These are phyloP conservation scores for Pterostichus madidus DNA, from an alignment of 2,888 invertebrate genomes.

Conservation along the genomic window DNA sequence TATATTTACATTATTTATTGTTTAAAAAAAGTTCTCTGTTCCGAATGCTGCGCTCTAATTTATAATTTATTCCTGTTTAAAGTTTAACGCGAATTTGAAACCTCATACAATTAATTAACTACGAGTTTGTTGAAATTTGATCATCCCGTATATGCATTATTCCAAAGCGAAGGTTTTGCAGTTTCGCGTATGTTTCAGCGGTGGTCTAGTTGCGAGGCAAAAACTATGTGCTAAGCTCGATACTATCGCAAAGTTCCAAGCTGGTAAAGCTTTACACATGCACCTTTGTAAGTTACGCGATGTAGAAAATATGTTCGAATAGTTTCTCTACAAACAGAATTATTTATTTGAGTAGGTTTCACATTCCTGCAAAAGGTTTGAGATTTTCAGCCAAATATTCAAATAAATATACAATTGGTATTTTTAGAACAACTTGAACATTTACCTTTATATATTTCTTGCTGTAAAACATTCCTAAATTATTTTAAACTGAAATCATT, in stretches of 20 bases:
- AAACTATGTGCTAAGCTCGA: conserved; percentile 38
- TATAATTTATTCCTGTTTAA: conserved; percentile 23
- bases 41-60: not conserved
- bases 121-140: conserved; percentile 19
- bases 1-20: no score
- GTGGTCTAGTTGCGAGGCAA: not conserved
- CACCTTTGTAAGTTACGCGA: conserved; percentile 26
- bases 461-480: no score
- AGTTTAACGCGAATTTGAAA: conserved; percentile 4
- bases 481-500: no score
- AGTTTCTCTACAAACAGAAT: not conserved
- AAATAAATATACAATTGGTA: no score
- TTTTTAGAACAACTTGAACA: no score
- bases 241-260: conserved; percentile 14
- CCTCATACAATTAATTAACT: conserved; percentile 38
- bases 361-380: no score
- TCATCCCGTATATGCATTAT: conserved; percentile 27
- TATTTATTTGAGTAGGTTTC: no score
- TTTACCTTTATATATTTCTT: no score
- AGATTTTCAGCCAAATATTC: no score
- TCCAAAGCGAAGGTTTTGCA: conserved; percentile 7
- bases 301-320: conserved; percentile 4
- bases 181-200: not conserved
- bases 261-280: conserved; percentile 16
- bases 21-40: no score